phyloP scores from a whole-genome alignment of 2,797 vertebrate species.

The Poecilia picta region DNA sequence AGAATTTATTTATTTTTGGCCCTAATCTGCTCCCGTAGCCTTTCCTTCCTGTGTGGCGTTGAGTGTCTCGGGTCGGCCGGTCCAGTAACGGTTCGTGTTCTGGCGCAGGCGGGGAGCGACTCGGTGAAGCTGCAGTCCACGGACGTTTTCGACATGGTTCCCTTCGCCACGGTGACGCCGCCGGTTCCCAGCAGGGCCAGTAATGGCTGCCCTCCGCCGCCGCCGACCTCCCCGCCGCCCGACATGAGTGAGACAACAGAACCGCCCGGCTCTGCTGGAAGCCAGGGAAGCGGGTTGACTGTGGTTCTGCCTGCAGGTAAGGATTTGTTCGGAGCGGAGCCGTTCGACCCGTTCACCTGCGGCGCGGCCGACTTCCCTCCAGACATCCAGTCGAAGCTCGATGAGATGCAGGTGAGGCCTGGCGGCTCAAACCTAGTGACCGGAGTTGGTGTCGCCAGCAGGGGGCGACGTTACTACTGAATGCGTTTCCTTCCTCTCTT shows the following conservation, averaged over 20 bases:
- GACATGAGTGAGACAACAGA: slow-evolving; percentile 83
- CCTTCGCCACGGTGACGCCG: slow-evolving; percentile 91
- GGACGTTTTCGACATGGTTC: slow-evolving; percentile 98
- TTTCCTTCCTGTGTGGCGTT: too few relatives aligned
- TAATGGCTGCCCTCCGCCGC: slow-evolving; percentile 90
- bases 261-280: neutral
- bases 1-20: too few relatives aligned
- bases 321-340: slow-evolving; percentile 96
- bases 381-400: slow-evolving; percentile 97
- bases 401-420: slow-evolving; percentile 97
- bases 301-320: slow-evolving; percentile 81
- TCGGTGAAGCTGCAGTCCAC: slow-evolving; percentile 87
- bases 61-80: neutral
- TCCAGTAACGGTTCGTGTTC: slow-evolving; percentile 3
- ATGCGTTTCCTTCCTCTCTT: slow-evolving; percentile 49
- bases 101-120: slow-evolving; percentile 85
- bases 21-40: too few relatives aligned
- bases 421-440: neutral
- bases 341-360: slow-evolving; percentile 98
- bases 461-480: slow-evolving; percentile 45
- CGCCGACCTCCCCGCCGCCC: slow-evolving; percentile 86
- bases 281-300: too few relatives aligned
- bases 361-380: slow-evolving; percentile 95
- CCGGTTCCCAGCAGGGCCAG: slow-evolving; percentile 86
- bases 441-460: slow-evolving; percentile 30